phyloP scores from a whole-genome alignment of 1,140 invertebrate species.

The Megalonaias nervosa region DNA sequence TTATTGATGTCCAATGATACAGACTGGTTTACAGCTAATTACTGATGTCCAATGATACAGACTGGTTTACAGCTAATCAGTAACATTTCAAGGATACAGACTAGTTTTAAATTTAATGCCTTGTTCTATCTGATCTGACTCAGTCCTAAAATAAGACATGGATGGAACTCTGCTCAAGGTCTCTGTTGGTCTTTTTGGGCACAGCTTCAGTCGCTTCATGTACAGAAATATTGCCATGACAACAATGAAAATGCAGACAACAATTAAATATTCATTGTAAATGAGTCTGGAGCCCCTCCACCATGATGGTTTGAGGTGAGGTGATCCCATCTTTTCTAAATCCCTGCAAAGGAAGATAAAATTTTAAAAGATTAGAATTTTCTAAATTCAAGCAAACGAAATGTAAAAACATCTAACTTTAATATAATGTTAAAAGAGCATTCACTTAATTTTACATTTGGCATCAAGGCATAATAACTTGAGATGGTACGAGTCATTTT shows the following conservation, averaged over 20 bases:
- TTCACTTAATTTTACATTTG: too few relatives aligned
- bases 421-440: too few relatives aligned
- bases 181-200: conserved; percentile 23
- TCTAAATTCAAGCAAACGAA: too few relatives aligned
- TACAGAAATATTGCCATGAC: conserved; percentile 58
- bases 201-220: conserved; percentile 46
- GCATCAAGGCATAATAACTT: too few relatives aligned
- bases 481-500: too few relatives aligned
- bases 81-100: too few relatives aligned
- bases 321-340: conserved; percentile 7
- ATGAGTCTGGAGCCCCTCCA: conserved; percentile 24
- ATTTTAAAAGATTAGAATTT: neutral
- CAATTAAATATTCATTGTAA: conserved; percentile 48
- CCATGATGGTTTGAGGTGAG: conserved; percentile 29
- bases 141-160: conserved; percentile 65
- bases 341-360: conserved; percentile 25
- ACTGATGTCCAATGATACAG: too few relatives aligned
- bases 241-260: conserved; percentile 57
- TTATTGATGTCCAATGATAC: too few relatives aligned
- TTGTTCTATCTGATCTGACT: conserved; percentile 49
- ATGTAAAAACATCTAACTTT: too few relatives aligned
- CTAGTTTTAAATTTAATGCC: conserved; percentile 16
- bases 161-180: conserved; percentile 54
- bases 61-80: too few relatives aligned
- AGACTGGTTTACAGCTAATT: too few relatives aligned